These are phyloP conservation scores for Oscheius sp. DNA, from an alignment of 2,888 invertebrate genomes.

Conservation along the genomic window DNA sequence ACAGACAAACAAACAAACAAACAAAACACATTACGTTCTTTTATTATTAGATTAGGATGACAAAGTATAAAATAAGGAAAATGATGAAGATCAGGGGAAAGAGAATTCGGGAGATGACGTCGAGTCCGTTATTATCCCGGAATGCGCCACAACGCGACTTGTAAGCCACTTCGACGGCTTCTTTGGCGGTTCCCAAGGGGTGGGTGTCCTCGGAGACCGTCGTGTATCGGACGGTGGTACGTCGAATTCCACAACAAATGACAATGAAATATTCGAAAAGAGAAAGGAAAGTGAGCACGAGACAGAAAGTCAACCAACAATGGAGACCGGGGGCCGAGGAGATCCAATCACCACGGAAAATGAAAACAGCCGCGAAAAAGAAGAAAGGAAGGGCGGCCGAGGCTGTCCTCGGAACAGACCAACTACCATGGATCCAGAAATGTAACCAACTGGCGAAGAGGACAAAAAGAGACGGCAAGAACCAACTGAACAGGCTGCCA, in stretches of 20 bases:
- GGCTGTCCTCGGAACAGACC: conserved; percentile 70
- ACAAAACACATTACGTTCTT: no score
- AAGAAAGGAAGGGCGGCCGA: conserved; percentile 70
- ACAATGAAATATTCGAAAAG: conserved; percentile 71
- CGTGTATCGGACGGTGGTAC: conserved; percentile 53
- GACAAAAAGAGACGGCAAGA: conserved; percentile 63
- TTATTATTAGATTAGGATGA: conserved; percentile 52
- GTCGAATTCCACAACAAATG: conserved; percentile 64
- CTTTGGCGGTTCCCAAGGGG: conserved; percentile 52
- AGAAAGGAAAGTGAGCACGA: conserved; percentile 67
- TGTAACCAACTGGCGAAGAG: conserved; percentile 70
- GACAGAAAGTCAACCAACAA: conserved; percentile 66
- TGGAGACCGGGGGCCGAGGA: conserved; percentile 32
- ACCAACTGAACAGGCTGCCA: conserved; percentile 55
- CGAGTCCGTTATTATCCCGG: conserved; percentile 62
- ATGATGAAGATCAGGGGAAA: conserved; percentile 68
- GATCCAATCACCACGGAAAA: conserved; percentile 38
- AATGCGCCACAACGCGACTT: conserved; percentile 56
- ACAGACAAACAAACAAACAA: no score
- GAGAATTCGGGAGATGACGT: conserved; percentile 65
- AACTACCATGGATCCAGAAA: conserved; percentile 70
- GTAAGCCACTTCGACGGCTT: conserved; percentile 51
- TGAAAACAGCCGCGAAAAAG: conserved; percentile 76
- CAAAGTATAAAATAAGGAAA: conserved; percentile 63
- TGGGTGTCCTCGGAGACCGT: conserved; percentile 45